phyloP scores from a whole-genome alignment of 2,113 vertebrate genomes.

The Cairina moschata region DNA sequence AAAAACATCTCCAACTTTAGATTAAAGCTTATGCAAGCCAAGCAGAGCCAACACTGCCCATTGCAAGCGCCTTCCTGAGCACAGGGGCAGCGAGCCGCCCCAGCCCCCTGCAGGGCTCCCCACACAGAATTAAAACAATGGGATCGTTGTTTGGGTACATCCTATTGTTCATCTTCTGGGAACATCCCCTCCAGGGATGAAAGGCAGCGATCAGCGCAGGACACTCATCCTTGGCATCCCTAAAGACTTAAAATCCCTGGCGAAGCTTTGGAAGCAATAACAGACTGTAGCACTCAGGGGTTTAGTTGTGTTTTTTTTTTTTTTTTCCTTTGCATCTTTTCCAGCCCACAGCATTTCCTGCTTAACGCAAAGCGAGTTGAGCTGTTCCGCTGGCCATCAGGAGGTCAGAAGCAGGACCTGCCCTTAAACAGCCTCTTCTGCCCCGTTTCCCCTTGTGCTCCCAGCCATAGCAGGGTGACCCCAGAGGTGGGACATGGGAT shows the following conservation, averaged over 20 bases:
- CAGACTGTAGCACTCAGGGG: neutral
- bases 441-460: accelerated
- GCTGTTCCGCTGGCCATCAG: neutral
- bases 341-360: neutral
- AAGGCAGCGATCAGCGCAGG: accelerated
- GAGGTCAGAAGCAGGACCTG: neutral
- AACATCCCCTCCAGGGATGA: neutral
- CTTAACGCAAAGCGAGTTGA: neutral
- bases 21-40: conserved; percentile 68
- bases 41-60: neutral
- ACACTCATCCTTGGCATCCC: accelerated
- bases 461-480: neutral
- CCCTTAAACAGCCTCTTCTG: neutral
- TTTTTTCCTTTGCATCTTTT: neutral
- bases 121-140: accelerated
- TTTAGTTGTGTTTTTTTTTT: neutral
- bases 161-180: accelerated
- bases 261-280: neutral
- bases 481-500: accelerated
- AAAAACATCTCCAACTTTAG: conserved; percentile 61
- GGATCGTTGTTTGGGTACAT: neutral
- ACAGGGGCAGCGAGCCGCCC: accelerated
- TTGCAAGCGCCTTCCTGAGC: neutral
- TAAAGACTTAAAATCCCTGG: neutral
- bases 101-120: neutral